phyloP scores from a whole-genome alignment of 2,888 invertebrate species.

The Caenorhabditis macrosperma region DNA sequence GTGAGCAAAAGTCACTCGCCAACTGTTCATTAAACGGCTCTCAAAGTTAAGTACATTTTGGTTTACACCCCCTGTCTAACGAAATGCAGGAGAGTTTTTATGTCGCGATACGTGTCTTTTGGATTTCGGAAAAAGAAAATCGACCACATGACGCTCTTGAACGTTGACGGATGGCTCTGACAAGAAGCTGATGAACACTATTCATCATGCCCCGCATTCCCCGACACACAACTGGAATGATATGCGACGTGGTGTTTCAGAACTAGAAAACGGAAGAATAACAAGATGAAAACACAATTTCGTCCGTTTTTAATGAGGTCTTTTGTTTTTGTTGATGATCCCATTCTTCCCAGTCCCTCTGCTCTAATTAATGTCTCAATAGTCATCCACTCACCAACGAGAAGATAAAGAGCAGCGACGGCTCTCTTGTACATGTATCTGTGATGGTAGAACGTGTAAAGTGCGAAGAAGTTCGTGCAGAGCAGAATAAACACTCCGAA shows the following conservation, averaged over 20 bases:
- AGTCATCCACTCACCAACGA: conserved; percentile 69
- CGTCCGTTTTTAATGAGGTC: background rate
- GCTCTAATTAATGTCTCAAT: background rate
- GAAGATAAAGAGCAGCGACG: conserved; percentile 71
- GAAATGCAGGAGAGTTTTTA: conserved; percentile 7
- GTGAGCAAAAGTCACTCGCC: conserved; percentile 32
- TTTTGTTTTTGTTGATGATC: background rate
- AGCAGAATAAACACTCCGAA: conserved; percentile 74
- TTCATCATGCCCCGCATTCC: conserved; percentile 5
- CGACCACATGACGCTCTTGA: conserved; percentile 42
- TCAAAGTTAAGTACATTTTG: conserved; percentile 2
- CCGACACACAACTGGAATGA: background rate
- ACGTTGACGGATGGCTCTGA: conserved; percentile 32
- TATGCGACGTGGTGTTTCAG: too few species aligned
- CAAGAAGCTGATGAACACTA: conserved; percentile 39
- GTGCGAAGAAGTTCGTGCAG: conserved; percentile 73
- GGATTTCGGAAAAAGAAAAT: conserved; percentile 1
- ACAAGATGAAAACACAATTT: background rate
- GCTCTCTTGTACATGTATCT: conserved; percentile 78
- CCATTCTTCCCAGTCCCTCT: conserved; percentile 1
- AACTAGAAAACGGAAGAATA: conserved; percentile 12
- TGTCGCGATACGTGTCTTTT: conserved; percentile 5
- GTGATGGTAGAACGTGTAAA: conserved; percentile 78
- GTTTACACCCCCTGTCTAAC: conserved; percentile 32
- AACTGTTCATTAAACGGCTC: conserved; percentile 40